A percentile compares a stretch with the other conserved stretches of the same genome.
These are phyloP conservation scores for Ischnura elegans DNA, from an alignment of 2,888 invertebrate species.

Conservation along the genomic window DNA sequence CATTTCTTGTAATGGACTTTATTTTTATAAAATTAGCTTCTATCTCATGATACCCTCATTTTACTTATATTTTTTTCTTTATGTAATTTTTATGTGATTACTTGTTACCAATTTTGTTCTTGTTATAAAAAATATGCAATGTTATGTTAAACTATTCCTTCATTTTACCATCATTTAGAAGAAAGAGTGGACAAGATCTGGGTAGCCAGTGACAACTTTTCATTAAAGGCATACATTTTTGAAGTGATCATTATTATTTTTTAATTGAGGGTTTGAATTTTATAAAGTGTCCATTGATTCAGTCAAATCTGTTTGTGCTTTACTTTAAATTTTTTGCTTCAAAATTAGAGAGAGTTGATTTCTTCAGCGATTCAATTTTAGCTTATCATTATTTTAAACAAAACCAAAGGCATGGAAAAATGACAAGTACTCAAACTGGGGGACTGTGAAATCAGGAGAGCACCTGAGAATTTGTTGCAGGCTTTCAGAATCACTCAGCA, in stretches of 20 bases:
- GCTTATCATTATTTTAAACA: conserved; percentile 4
- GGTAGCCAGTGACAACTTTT: neutral
- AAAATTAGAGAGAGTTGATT: conserved; percentile 43
- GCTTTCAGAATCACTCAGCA: conserved; percentile 75
- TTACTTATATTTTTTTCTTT: neutral
- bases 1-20: neutral
- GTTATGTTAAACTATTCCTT: neutral
- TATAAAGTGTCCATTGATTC: neutral
- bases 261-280: neutral
- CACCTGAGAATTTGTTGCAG: conserved; percentile 85
- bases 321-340: neutral
- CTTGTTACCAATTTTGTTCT: neutral
- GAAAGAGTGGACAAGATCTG: neutral
- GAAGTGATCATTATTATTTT: no score
- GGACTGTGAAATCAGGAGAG: conserved; percentile 72
- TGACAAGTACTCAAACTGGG: conserved; percentile 55
- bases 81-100: neutral
- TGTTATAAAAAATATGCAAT: neutral
- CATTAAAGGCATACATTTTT: neutral
- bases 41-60: neutral
- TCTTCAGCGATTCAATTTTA: conserved; percentile 12
- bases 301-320: neutral
- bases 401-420: conserved; percentile 50
- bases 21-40: neutral
- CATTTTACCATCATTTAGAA: neutral